Percentiles rank a stretch among this genome's conserved stretches.
Evolutionary conservation across 2,888 invertebrate genomes (phyloP).

Genomic region (Aspidiotus destructor): DNA sequence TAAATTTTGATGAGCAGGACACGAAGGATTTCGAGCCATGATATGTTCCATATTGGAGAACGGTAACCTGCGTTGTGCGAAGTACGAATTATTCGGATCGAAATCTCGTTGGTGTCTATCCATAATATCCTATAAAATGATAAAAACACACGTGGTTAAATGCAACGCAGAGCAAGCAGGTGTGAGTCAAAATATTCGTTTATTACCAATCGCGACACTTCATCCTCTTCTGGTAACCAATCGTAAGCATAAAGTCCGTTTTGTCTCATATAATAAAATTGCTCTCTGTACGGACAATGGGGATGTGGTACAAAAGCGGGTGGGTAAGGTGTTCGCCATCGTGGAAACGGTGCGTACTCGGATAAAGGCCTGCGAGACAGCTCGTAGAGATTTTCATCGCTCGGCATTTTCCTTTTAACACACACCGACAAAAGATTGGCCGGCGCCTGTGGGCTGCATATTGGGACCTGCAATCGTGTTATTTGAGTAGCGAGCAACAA

Average conservation of each 20-base stretch:
- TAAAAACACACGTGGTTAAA: not conserved
- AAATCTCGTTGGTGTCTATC: constrained; percentile 17
- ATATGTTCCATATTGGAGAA: constrained; percentile 30
- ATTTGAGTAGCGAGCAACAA: not conserved
- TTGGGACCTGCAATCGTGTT: constrained; percentile 40
- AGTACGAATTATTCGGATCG: constrained; percentile 15
- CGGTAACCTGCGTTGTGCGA: constrained; percentile 27
- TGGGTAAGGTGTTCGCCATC: constrained; percentile 51
- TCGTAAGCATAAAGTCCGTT: constrained; percentile 57
- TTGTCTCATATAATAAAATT: constrained; percentile 69
- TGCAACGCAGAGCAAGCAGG: not conserved
- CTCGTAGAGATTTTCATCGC: constrained; percentile 72
- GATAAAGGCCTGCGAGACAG: constrained; percentile 41
- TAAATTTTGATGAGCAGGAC: constrained; percentile 36
- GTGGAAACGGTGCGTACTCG: constrained; percentile 71
- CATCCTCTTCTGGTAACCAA: constrained; percentile 69
- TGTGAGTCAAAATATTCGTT: not conserved
- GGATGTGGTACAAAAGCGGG: constrained; percentile 41
- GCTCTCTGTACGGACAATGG: constrained; percentile 53
- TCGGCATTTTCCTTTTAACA: constrained; percentile 73
- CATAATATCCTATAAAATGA: constrained; percentile 1
- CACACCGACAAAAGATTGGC: constrained; percentile 65
- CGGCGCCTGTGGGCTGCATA: constrained; percentile 51
- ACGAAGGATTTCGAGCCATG: constrained; percentile 28
- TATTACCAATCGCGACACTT: constrained; percentile 55